phyloP scores from a whole-genome alignment of 2,797 vertebrate species.

The Takifugu ocellatus region DNA sequence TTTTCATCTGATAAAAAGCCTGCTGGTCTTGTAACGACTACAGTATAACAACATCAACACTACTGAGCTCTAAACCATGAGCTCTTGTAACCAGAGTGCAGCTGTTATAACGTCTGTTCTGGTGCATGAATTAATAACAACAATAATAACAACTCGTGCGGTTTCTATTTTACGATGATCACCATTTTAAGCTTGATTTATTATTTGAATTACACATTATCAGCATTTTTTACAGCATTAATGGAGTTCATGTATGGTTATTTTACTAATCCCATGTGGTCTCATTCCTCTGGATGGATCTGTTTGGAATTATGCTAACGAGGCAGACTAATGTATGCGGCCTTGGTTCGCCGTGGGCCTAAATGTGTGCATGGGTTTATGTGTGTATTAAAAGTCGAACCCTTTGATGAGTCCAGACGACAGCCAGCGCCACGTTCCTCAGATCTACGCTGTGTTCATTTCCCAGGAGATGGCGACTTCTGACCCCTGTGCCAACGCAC shows the following conservation, averaged over 20 bases:
- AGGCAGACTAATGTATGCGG: constrained; percentile 35
- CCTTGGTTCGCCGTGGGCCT: too few species aligned
- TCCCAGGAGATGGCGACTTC: constrained; percentile 71
- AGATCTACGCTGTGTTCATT: constrained; percentile 58
- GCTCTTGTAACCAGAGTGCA: too few species aligned
- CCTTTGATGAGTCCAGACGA: constrained; percentile 48
- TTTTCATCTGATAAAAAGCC: constrained; percentile 28
- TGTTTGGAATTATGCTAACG: constrained; percentile 48
- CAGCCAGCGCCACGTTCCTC: constrained; percentile 44
- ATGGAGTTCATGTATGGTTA: constrained; percentile 22
- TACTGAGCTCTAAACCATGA: too few species aligned
- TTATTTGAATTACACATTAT: too few species aligned
- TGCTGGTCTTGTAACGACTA: neutral
- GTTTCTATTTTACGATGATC: too few species aligned
- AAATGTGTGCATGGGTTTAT: constrained; percentile 16
- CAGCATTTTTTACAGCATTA: constrained; percentile 4
- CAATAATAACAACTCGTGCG: too few species aligned
- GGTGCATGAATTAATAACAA: too few species aligned
- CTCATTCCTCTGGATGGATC: constrained; percentile 38
- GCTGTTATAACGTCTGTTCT: too few species aligned
- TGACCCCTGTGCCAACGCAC: constrained; percentile 71
- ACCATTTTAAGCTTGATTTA: too few species aligned
- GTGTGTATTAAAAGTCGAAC: constrained; percentile 21
- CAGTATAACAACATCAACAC: too few species aligned
- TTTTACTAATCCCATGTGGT: constrained; percentile 48